Evolutionary conservation across 2,113 vertebrate species (phyloP).

Genomic region (Plecturocebus donacophilus): DNA sequence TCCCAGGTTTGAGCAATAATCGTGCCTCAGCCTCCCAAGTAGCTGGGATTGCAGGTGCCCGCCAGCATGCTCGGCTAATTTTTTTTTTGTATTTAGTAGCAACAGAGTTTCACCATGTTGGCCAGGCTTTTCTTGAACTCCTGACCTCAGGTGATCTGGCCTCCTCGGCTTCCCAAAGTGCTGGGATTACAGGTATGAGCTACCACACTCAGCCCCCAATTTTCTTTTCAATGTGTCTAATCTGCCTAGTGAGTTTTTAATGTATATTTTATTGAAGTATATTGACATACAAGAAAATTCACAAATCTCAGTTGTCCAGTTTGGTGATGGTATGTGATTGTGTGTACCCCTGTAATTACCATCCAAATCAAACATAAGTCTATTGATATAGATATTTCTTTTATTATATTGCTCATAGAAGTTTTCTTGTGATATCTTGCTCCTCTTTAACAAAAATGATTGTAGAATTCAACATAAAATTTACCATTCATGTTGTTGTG

Average conservation of each 20-base stretch:
- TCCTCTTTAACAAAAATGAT: not conserved
- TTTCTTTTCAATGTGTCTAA: not conserved
- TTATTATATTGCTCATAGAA: not conserved
- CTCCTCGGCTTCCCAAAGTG: too few species aligned
- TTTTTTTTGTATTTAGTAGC: too few species aligned
- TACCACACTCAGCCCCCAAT: not conserved
- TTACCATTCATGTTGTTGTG: not conserved
- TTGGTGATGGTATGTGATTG: not conserved
- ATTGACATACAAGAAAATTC: not conserved
- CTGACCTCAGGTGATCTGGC: too few species aligned
- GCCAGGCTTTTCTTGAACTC: too few species aligned
- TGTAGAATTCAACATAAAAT: not conserved
- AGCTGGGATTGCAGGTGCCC: too few species aligned
- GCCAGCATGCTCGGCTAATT: too few species aligned
- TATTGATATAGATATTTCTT: not conserved
- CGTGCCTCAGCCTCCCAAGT: too few species aligned
- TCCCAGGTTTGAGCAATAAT: too few species aligned
- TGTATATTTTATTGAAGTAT: not conserved
- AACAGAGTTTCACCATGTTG: too few species aligned
- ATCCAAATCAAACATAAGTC: not conserved
- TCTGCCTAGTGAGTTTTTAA: not conserved
- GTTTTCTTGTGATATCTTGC: not conserved
- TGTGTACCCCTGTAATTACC: not conserved
- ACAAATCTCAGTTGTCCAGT: not conserved
- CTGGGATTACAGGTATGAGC: too few species aligned